These are phyloP conservation scores for Patiria pectinifera DNA, from an alignment of 53 echinoderm and acorn worm genomes.

Conservation along the genomic window DNA sequence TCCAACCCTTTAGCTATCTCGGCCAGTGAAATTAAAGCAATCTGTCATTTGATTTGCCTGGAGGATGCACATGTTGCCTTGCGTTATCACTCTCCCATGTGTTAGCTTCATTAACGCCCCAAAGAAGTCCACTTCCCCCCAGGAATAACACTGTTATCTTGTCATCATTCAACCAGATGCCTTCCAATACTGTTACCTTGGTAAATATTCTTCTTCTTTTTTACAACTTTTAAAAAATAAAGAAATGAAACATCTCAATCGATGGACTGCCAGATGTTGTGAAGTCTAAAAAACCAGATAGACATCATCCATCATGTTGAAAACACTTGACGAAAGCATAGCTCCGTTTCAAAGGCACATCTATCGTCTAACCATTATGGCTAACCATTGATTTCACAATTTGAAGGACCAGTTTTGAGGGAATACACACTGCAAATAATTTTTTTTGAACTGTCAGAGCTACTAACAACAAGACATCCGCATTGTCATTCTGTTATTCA, in stretches of 20 bases:
- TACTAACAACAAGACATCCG: background rate
- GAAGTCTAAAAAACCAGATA: background rate
- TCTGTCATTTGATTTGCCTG: background rate
- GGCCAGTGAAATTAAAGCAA: background rate
- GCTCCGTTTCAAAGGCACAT: background rate
- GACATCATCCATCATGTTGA: background rate
- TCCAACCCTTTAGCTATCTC: background rate
- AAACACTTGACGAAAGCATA: background rate
- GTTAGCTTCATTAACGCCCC: slow-evolving; percentile 5
- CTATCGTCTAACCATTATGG: background rate
- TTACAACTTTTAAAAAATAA: background rate
- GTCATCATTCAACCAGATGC: slow-evolving; percentile 16
- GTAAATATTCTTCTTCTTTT: background rate
- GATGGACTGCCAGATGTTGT: background rate
- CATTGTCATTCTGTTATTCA: background rate
- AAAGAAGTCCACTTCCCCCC: background rate
- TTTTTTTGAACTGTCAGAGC: background rate
- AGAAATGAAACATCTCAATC: background rate
- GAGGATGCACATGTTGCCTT: background rate
- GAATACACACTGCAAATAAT: background rate
- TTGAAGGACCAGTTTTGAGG: background rate
- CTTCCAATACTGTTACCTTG: background rate
- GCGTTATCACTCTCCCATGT: background rate
- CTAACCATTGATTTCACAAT: background rate
- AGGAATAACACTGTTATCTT: background rate